Conservation (phyloP, 2,888 invertebrate genomes). For the Entomobrya multifasciata region DNA sequence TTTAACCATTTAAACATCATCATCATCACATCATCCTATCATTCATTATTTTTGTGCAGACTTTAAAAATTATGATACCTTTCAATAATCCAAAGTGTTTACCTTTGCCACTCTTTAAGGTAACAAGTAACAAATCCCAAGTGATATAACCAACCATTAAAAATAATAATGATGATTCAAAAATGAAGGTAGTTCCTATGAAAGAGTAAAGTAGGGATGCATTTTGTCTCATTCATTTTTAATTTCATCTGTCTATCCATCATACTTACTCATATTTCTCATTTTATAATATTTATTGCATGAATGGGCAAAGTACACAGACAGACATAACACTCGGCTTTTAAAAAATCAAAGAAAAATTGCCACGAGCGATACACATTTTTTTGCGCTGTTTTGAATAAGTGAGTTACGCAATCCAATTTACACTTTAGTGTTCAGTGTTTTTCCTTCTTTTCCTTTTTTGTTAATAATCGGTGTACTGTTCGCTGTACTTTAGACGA, state of each 20-base stretch:
- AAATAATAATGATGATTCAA: neutral
- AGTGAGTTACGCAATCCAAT: constrained; percentile 34
- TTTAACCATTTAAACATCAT: constrained; percentile 1
- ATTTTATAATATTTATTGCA: neutral
- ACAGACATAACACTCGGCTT: neutral
- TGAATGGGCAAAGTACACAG: neutral
- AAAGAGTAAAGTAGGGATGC: neutral
- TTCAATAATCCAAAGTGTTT: too few relatives aligned
- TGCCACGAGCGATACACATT: constrained; percentile 12
- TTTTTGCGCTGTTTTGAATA: constrained; percentile 2
- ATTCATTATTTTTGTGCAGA: neutral
- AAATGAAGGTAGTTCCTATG: neutral
- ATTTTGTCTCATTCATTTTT: neutral
- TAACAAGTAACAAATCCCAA: neutral
- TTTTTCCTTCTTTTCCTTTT: constrained; percentile 8
- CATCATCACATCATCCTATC: neutral
- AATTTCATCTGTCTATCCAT: neutral
- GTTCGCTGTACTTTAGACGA: neutral
- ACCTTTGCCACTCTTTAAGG: too few relatives aligned
- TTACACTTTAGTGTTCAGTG: constrained; percentile 13
- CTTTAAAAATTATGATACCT: constrained; percentile 5
- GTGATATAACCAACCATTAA: neutral
- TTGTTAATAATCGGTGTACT: neutral
- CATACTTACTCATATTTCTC: neutral
- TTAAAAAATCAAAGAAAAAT: constrained; percentile 11